A percentile compares a stretch with the other conserved stretches of the same genome.
Conservation (phyloP, 2,888 invertebrate species). For the Diogma glabrata region DNA sequence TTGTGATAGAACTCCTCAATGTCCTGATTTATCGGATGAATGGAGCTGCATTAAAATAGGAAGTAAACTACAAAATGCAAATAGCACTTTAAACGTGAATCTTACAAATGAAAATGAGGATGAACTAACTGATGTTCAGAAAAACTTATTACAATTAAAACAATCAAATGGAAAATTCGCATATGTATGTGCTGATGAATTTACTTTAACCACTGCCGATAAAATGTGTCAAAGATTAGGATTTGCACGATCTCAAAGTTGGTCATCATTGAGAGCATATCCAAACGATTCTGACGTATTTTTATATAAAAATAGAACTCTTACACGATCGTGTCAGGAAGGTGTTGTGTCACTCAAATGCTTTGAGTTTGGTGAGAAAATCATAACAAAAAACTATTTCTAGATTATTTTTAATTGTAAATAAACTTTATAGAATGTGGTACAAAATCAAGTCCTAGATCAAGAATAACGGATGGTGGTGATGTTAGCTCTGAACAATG, state of each 20-base stretch:
- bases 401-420: too few relatives aligned
- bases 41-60: conserved; percentile 40
- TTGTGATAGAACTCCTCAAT: conserved; percentile 48
- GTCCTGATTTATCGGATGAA: conserved; percentile 51
- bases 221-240: conserved; percentile 44
- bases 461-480: conserved; percentile 17
- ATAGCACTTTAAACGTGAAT: conserved; percentile 7
- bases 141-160: conserved; percentile 18
- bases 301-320: conserved; percentile 38
- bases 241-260: conserved; percentile 35
- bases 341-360: conserved; percentile 42
- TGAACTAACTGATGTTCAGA: conserved; percentile 4
- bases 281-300: conserved; percentile 22
- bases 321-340: conserved; percentile 34
- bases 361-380: conserved; percentile 40
- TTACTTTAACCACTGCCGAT: conserved; percentile 43
- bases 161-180: conserved; percentile 19
- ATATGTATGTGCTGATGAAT: conserved; percentile 40
- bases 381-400: conserved; percentile 7
- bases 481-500: conserved; percentile 28
- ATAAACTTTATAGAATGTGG: conserved; percentile 15
- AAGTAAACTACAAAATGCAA: conserved; percentile 22
- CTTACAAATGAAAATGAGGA: conserved; percentile 1
- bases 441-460: conserved; percentile 13
- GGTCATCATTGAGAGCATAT: conserved; percentile 18